These are phyloP conservation scores for Habroteleia sp. DNA, from an alignment of 2,888 invertebrate species.

Conservation along the genomic window DNA sequence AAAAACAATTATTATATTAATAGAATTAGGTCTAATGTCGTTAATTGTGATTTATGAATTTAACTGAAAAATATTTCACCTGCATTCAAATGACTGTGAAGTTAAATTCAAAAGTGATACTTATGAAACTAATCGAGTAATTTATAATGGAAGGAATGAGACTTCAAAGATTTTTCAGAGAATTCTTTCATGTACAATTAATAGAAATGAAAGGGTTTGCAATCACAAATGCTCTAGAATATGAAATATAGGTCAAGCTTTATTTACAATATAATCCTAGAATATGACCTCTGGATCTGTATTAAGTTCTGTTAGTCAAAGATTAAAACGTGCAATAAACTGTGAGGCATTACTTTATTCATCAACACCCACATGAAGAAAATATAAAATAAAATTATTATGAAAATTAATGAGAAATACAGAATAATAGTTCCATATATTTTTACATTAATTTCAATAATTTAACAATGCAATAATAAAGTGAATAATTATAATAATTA, in stretches of 20 bases:
- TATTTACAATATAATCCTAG: conserved; percentile 49
- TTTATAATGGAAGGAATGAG: no score
- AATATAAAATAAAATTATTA: conserved; percentile 26
- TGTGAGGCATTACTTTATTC: conserved; percentile 16
- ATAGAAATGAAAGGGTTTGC: conserved; percentile 25
- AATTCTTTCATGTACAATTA: conserved; percentile 18
- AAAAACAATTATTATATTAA: no score
- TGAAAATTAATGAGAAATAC: conserved; percentile 25
- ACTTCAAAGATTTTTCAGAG: conserved; percentile 6
- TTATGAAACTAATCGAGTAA: no score
- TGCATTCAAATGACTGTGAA: no score
- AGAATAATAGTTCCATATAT: background rate
- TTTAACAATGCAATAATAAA: no score
- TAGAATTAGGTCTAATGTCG: no score
- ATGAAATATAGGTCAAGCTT: conserved; percentile 42
- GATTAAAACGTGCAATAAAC: conserved; percentile 40
- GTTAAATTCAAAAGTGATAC: no score
- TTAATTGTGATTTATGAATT: no score
- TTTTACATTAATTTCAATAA: no score
- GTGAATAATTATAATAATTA: no score
- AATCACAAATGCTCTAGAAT: conserved; percentile 25
- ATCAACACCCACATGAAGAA: conserved; percentile 1
- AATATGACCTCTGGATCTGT: conserved; percentile 27
- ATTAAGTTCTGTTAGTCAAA: conserved; percentile 40
- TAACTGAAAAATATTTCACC: no score